Evolutionary conservation across 2,888 invertebrate species (phyloP), one percentile per base, ranked within the genome.

Genomic region (Xestia xanthographa): DNA sequence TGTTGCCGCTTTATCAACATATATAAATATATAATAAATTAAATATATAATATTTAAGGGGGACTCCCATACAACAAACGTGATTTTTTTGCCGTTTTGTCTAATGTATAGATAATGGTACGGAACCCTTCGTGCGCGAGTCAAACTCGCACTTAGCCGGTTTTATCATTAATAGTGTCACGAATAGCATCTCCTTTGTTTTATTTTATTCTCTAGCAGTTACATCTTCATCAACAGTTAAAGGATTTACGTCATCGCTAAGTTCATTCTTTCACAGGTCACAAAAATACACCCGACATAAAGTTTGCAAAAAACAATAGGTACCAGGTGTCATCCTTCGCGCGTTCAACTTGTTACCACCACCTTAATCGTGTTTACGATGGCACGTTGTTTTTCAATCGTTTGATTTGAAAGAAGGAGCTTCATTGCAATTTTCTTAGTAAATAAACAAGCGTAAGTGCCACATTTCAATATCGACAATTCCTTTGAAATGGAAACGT

Each of bases 361-460:
- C 20, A 71, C 38, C 66, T 63, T 72, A 84, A 84, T 48, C 20
- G 14, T 69, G 75, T 76, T 82, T 76, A 82, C 76, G 38, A 67
- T 62, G 41, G 56, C 56, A 69, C 38, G 26, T 34, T 77, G 63
- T 71, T 82, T 79, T 75, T 69, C 50, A 79, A 63, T 67, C 38
- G 63, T 53, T 71, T n/a, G 63, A 71, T 75, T 60, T 66, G 62
- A 66, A 58, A 74, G 70, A 43, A 38, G 22, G 50, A 38, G 62
- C 38, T 60, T 43, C 56, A 65, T 60, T 71, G 70, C 68, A 69
- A 53, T 72, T 14, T 75, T 78, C 43, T 62, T 22, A 34, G 56
- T 69, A 83, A 82, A 73, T 71, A 78, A 79, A 72, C 65, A 72
- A 72, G 58, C 45, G 58, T 29, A 65, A 34, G 29, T 56, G 45